Evolutionary conservation across 1,140 invertebrate species (phyloP).

Genomic region (Tyrophagus putrescentiae): DNA sequence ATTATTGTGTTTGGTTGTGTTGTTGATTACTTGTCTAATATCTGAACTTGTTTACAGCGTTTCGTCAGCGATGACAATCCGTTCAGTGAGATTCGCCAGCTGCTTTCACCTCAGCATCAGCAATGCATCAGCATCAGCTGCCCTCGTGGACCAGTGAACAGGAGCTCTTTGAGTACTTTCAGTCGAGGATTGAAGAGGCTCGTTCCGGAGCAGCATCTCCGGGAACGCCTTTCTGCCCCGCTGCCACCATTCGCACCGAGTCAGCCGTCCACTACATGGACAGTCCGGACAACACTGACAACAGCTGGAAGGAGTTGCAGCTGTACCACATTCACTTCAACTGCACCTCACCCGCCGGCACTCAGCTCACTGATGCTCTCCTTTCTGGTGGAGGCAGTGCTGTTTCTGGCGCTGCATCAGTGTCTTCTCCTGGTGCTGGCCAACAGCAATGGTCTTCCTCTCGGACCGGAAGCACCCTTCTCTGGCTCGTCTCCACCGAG

Average conservation of each 20-base stretch:
- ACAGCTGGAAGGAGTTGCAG: conserved; percentile 42
- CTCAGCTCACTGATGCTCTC: not conserved
- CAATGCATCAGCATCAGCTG: not conserved
- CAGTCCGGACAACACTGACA: conserved; percentile 42
- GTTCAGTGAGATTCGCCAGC: conserved; percentile 20
- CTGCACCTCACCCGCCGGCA: not conserved
- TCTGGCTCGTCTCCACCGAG: conserved; percentile 27
- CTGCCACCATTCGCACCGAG: conserved; percentile 4
- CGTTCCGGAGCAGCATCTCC: not conserved
- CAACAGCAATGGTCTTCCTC: too few species aligned
- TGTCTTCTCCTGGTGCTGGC: too few species aligned
- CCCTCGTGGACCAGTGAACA: conserved; percentile 9
- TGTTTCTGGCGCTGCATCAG: not conserved
- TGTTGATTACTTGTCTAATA: not conserved
- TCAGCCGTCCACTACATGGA: conserved; percentile 37
- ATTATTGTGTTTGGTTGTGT: not conserved
- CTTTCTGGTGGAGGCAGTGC: not conserved
- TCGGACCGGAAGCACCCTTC: not conserved
- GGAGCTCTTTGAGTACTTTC: conserved; percentile 10
- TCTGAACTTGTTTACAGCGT: conserved; percentile 19
- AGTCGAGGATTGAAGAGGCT: not conserved
- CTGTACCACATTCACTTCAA: conserved; percentile 39
- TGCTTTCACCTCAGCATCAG: too few species aligned
- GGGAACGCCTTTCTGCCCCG: not conserved
- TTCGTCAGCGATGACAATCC: conserved; percentile 27